A percentile compares a stretch with the other conserved stretches of the same genome.
These are phyloP conservation scores for fruit fly (Drosophila melanogaster) DNA, from an alignment of 1,140 invertebrate species.

Conservation along the genomic window Release_6_plus_ISO1_MT NC_004354.4:16394001-16394500, in stretches of 20 bases:
- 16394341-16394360: constrained; percentile 77
- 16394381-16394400: constrained; percentile 85
- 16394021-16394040: constrained; percentile 85
- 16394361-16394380: constrained; percentile 76
- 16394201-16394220: constrained; percentile 86
- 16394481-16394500: constrained; percentile 88
- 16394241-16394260: constrained; percentile 83
- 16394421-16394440: constrained; percentile 71
- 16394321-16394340: constrained; percentile 77
- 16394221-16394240: constrained; percentile 85
- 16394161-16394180: constrained; percentile 88
- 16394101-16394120: constrained; percentile 86
- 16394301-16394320: constrained; percentile 48
- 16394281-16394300: background rate
- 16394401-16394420: constrained; percentile 81
- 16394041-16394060: constrained; percentile 87
- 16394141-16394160: constrained; percentile 87
- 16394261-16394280: constrained; percentile 51
- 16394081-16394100: constrained; percentile 87
- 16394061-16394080: constrained; percentile 88
- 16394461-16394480: constrained; percentile 86
- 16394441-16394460: constrained; percentile 85
- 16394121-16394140: constrained; percentile 87
- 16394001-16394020: constrained; percentile 51
- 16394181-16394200: constrained; percentile 87